Conservation (phyloP, 2,888 invertebrate species). For the Rutpela maculata region DNA sequence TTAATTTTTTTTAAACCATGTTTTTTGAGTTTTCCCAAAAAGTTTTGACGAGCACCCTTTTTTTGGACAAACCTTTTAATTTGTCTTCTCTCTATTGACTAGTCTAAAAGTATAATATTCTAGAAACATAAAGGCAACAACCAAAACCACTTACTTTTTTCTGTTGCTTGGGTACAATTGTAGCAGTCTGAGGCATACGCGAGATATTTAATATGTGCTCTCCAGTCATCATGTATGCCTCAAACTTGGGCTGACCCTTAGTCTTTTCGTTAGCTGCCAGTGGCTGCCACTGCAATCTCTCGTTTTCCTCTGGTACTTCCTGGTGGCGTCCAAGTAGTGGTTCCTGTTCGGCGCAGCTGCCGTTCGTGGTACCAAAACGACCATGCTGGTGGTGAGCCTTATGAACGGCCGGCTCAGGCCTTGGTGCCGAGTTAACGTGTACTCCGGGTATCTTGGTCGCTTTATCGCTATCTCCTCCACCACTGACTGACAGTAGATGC, state of each 20-base stretch:
- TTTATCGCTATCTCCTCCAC: slow-evolving; percentile 67
- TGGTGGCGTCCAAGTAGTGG: slow-evolving; percentile 52
- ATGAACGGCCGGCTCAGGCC: slow-evolving; percentile 54
- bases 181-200: slow-evolving; percentile 83
- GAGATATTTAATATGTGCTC: slow-evolving; percentile 96
- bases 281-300: slow-evolving; percentile 77
- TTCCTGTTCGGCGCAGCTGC: slow-evolving; percentile 73
- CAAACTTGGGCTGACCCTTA: slow-evolving; percentile 80
- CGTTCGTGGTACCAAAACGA: slow-evolving; percentile 74
- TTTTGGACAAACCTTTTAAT: too few species aligned
- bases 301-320: slow-evolving; percentile 75
- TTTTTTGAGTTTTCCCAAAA: too few species aligned
- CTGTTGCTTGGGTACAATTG: slow-evolving; percentile 78
- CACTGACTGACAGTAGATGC: slow-evolving; percentile 79
- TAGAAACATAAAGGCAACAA: not conserved
- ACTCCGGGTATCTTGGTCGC: slow-evolving; percentile 72
- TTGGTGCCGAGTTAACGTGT: slow-evolving; percentile 60
- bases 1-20: too few species aligned
- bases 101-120: too few species aligned
- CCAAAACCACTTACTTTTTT: slow-evolving; percentile 74
- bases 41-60: too few species aligned
- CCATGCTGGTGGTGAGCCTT: slow-evolving; percentile 59
- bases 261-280: slow-evolving; percentile 71
- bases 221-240: slow-evolving; percentile 98
- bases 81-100: too few species aligned